Conservation (phyloP, 2,113 vertebrate species). For the Amia ocellicauda region DNA sequence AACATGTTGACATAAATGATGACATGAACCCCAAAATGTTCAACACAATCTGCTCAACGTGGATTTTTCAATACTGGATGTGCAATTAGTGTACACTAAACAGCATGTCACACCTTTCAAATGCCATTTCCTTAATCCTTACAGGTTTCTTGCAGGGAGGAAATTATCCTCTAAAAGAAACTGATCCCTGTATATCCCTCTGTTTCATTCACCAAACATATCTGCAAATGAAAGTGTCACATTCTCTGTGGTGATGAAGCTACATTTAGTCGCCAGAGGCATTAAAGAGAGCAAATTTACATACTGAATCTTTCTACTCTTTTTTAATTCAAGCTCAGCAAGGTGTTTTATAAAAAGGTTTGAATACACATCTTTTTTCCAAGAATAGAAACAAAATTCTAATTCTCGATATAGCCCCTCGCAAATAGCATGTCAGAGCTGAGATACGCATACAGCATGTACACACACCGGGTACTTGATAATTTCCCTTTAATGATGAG, state of each 20-base stretch:
- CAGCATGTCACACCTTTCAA: slow-evolving; percentile 59
- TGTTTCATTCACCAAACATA: slow-evolving; percentile 44
- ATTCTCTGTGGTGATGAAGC: slow-evolving; percentile 52
- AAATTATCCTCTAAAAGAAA: slow-evolving; percentile 55
- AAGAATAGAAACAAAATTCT: slow-evolving; percentile 63
- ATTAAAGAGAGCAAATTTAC: slow-evolving; percentile 67
- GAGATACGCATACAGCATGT: slow-evolving; percentile 39
- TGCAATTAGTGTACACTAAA: slow-evolving; percentile 61
- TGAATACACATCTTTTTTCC: slow-evolving; percentile 59
- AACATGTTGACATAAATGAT: too few relatives aligned
- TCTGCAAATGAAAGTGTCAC: slow-evolving; percentile 56
- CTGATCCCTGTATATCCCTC: slow-evolving; percentile 51
- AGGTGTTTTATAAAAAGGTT: slow-evolving; percentile 23
- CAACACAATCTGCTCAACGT: slow-evolving; percentile 54
- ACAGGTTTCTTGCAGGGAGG: slow-evolving; percentile 41
- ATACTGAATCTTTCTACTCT: slow-evolving; percentile 66
- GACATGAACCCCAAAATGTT: slow-evolving; percentile 30
- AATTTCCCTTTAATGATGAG: slow-evolving; percentile 48
- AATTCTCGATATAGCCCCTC: slow-evolving; percentile 57
- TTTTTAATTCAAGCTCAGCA: slow-evolving; percentile 51
- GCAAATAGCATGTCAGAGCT: slow-evolving; percentile 53
- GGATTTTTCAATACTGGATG: slow-evolving; percentile 49
- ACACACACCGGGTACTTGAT: slow-evolving; percentile 59
- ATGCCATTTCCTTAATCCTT: slow-evolving; percentile 63
- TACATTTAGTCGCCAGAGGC: slow-evolving; percentile 61